phyloP scores from a whole-genome alignment of 2,888 invertebrate genomes.

The Catocala fraxini region DNA sequence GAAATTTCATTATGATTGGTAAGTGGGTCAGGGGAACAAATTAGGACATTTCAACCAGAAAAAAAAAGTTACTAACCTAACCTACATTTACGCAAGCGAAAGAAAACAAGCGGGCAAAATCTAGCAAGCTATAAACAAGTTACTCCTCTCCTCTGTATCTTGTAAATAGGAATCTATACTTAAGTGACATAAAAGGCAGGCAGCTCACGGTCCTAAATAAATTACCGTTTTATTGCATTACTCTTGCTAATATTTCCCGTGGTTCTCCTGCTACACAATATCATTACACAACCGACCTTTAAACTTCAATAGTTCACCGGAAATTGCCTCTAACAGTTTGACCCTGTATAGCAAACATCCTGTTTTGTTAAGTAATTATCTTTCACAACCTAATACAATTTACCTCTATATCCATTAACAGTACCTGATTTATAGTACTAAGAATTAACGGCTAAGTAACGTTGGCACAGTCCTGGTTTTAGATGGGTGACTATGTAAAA shows the following conservation, averaged over 20 bases:
- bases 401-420: not conserved
- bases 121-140: too few relatives aligned
- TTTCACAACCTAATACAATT: constrained; percentile 1
- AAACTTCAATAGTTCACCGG: constrained; percentile 14
- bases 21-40: too few relatives aligned
- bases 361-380: constrained; percentile 10
- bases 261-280: not conserved
- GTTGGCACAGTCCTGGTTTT: too few relatives aligned
- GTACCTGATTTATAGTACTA: too few relatives aligned
- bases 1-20: too few relatives aligned
- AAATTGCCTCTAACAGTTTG: constrained; percentile 13
- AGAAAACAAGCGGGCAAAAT: too few relatives aligned
- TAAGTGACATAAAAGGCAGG: not conserved
- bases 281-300: constrained; percentile 10
- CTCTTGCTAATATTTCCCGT: constrained; percentile 1
- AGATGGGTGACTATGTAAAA: too few relatives aligned
- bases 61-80: too few relatives aligned
- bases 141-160: too few relatives aligned
- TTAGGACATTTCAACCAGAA: too few relatives aligned
- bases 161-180: not conserved
- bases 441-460: too few relatives aligned
- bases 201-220: constrained; percentile 1
- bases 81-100: too few relatives aligned
- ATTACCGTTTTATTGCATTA: constrained; percentile 6
- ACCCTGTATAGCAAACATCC: constrained; percentile 10